A percentile compares a stretch with the other conserved stretches of the same genome.
These are phyloP conservation scores for Tragopan temminckii DNA, from an alignment of 2,797 vertebrate genomes.

Conservation along the genomic window DNA sequence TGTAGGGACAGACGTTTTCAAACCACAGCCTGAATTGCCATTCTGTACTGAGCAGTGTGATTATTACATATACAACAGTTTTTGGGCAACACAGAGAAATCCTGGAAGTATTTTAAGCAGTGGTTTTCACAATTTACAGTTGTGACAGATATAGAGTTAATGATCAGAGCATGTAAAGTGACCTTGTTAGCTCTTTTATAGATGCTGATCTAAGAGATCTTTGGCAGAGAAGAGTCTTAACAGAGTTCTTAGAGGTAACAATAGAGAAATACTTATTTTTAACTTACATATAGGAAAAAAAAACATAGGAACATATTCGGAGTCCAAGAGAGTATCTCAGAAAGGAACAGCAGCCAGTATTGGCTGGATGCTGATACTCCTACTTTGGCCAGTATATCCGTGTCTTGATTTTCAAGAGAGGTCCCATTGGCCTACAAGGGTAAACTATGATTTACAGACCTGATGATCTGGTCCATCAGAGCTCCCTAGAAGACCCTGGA, in stretches of 20 bases:
- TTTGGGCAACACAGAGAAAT: neutral
- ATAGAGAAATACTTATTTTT: neutral
- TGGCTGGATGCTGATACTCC: neutral
- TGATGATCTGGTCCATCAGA: neutral
- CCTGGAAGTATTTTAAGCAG: slow-evolving; percentile 46
- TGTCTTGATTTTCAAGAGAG: neutral
- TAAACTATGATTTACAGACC: neutral
- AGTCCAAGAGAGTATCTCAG: neutral
- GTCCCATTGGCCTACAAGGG: neutral
- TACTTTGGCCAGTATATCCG: neutral
- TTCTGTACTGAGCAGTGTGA: neutral
- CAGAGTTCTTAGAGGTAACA: neutral
- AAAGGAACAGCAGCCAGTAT: neutral
- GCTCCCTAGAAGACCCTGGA: neutral
- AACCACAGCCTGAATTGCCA: slow-evolving; percentile 30
- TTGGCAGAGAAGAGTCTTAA: neutral
- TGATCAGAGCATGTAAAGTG: neutral
- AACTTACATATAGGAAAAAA: neutral
- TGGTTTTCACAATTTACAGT: slow-evolving; percentile 29
- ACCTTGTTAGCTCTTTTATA: neutral
- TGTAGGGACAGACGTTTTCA: neutral
- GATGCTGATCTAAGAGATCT: neutral
- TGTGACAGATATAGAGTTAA: slow-evolving; percentile 20
- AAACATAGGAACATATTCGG: neutral
- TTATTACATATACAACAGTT: slow-evolving; percentile 7